A percentile compares a stretch with the other conserved stretches of the same genome.
phyloP scores from a whole-genome alignment of 64 coral and sea anemone genomes.

The Orbicella faveolata region DNA sequence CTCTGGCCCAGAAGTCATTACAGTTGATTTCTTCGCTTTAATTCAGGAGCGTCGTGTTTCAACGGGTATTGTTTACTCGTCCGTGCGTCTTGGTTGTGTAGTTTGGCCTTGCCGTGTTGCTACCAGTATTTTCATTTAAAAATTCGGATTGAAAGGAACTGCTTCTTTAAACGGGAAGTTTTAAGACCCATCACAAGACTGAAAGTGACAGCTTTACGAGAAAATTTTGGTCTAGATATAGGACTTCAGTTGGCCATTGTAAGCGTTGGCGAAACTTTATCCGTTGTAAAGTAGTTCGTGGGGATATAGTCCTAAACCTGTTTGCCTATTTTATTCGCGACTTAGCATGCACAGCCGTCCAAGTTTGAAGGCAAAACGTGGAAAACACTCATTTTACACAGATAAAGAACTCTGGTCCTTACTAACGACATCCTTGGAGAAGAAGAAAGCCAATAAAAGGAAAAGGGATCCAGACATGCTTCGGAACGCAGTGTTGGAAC shows the following conservation, averaged over 20 bases:
- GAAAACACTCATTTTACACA: constrained; percentile 32
- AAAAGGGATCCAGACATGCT: constrained; percentile 88
- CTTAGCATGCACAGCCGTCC: constrained; percentile 38
- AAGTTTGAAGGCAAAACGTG: constrained; percentile 48
- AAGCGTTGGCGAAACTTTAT: neutral
- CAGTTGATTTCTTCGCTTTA: neutral
- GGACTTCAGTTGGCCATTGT: neutral
- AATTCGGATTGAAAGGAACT: neutral
- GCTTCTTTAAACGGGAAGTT: neutral
- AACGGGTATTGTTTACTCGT: neutral
- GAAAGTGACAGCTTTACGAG: neutral
- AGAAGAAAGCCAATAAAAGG: constrained; percentile 78
- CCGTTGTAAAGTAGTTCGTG: neutral
- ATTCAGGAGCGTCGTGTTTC: neutral
- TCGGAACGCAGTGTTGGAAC: constrained; percentile 82
- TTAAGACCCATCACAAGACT: neutral
- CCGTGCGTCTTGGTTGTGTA: neutral
- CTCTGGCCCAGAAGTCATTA: neutral
- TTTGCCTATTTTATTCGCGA: constrained; percentile 49
- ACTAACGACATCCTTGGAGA: constrained; percentile 76
- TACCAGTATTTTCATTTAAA: neutral
- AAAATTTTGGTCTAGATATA: neutral
- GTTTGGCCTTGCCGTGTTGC: neutral
- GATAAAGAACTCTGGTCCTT: constrained; percentile 97
- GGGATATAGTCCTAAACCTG: neutral